Evolutionary conservation across 2,797 vertebrate species (phyloP), one percentile per base, ranked within the genome.

Genomic region (Etheostoma perlongum): DNA sequence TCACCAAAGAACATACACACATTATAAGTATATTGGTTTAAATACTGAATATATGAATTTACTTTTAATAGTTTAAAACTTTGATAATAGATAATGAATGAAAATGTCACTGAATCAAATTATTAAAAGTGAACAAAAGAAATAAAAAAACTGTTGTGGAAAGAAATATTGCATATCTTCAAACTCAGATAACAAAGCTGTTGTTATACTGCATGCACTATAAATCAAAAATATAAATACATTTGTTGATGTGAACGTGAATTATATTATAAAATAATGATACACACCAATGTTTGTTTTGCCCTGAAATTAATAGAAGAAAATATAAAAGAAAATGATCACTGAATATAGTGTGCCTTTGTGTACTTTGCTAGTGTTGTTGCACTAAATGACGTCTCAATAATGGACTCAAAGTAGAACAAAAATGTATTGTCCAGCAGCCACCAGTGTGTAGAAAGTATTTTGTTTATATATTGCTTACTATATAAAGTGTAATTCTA

Each of bases 331-430:
- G 40, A 52, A 21, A 16, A 16, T 5, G 1, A 42, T n/a, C 4
- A 49, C 12, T 63, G 10, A 12, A 60, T 58, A 42, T 30, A 73
- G n/a, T 46, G 64, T 63, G 33, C 72, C 42, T 76, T 36, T 55
- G n/a, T 74, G 62, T 85, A 46, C 65, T 76, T 55, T 47, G 3
- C 9, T 25, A 0, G 23, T 27, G 23, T 70, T 63, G 4, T 62
- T 12, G 11, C 27, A 57, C 25, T 63, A 4, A 68, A 33, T 52
- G 25, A 51, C 1, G 4, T 74, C 8, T 60, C n/a, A 6, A 5
- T 36, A 25, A 40, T 40, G 14, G 10, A 73, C 42, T 2, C 21
- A 55, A 30, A 52, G 9, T 33, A 40, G 19, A 14, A 44, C 8
- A n/a, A 13, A 55, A 23, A 55, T 0, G 2, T 16, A 18, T 36